A percentile compares a stretch with the other conserved stretches of the same genome.
Conservation (phyloP, 2,888 invertebrate genomes). For the Heliconius cydno region DNA sequence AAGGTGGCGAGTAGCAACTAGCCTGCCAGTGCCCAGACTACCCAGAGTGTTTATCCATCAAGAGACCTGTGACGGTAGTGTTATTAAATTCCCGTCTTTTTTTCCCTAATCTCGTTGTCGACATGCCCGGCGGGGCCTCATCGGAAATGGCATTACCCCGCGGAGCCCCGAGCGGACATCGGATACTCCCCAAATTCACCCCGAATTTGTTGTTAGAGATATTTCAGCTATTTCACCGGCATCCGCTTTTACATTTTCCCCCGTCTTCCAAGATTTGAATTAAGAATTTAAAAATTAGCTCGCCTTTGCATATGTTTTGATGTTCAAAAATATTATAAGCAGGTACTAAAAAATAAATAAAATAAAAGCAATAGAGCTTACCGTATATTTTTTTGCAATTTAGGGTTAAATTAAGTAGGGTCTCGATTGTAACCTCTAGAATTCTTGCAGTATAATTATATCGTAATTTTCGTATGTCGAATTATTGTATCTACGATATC, state of each 20-base stretch:
- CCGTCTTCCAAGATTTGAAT: constrained; percentile 49
- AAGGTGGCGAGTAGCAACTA: constrained; percentile 47
- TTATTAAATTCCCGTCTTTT: constrained; percentile 75
- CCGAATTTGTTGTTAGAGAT: constrained; percentile 62
- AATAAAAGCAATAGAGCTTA: not conserved
- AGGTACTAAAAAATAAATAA: not conserved
- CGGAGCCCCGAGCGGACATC: constrained; percentile 65
- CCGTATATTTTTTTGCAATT: not conserved
- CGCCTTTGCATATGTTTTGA: constrained; percentile 12
- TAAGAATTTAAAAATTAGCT: constrained; percentile 43
- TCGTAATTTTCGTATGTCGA: too few relatives aligned
- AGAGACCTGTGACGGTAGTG: constrained; percentile 67
- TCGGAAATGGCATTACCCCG: constrained; percentile 80
- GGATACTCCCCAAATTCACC: constrained; percentile 63
- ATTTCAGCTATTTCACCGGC: constrained; percentile 62
- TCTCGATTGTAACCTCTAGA: not conserved
- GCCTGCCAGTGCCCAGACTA: not conserved
- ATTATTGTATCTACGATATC: too few relatives aligned
- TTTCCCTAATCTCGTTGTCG: constrained; percentile 75
- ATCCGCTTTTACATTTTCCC: constrained; percentile 59
- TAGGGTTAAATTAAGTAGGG: not conserved
- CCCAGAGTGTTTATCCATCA: constrained; percentile 57
- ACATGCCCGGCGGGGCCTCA: constrained; percentile 73
- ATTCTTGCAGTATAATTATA: not conserved
- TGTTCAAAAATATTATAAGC: not conserved